These are phyloP conservation scores for Sebastes taczanowskii DNA, from an alignment of 2,797 vertebrate genomes.

Conservation along the genomic window DNA sequence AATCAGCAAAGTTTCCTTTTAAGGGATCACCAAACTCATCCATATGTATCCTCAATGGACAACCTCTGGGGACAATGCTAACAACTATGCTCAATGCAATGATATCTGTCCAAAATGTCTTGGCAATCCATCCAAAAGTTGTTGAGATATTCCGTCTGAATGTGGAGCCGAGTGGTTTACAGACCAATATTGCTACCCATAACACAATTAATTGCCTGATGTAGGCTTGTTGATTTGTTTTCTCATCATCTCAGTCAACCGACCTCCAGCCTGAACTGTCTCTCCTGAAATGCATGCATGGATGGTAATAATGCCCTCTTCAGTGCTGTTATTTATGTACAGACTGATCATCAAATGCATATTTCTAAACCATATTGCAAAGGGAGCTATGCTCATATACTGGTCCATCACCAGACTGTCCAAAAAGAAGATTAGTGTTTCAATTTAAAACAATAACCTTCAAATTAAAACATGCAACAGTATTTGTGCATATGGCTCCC, in stretches of 20 bases:
- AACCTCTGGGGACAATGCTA: not conserved
- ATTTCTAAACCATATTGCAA: not conserved
- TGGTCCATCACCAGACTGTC: not conserved
- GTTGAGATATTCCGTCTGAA: not conserved
- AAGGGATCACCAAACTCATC: not conserved
- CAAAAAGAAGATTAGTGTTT: not conserved
- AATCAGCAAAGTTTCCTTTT: not conserved
- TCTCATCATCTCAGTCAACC: not conserved
- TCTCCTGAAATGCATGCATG: not conserved
- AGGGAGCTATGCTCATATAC: not conserved
- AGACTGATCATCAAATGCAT: not conserved
- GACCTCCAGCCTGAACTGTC: not conserved
- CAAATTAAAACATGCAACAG: slow-evolving; percentile 17
- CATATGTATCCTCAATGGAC: too few relatives aligned
- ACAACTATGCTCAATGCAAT: too few relatives aligned
- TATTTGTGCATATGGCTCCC: slow-evolving; percentile 24
- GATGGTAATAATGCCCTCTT: not conserved
- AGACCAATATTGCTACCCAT: not conserved
- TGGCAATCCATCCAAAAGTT: not conserved
- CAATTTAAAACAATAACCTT: slow-evolving; percentile 32
- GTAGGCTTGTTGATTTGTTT: not conserved
- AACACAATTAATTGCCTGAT: not conserved
- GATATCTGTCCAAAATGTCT: not conserved
- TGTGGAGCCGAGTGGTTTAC: not conserved
- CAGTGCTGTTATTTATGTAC: not conserved